Percentiles rank a stretch among this genome's conserved stretches.
phyloP scores from a whole-genome alignment of 1,140 invertebrate genomes.

The Metaphire vulgaris region DNA sequence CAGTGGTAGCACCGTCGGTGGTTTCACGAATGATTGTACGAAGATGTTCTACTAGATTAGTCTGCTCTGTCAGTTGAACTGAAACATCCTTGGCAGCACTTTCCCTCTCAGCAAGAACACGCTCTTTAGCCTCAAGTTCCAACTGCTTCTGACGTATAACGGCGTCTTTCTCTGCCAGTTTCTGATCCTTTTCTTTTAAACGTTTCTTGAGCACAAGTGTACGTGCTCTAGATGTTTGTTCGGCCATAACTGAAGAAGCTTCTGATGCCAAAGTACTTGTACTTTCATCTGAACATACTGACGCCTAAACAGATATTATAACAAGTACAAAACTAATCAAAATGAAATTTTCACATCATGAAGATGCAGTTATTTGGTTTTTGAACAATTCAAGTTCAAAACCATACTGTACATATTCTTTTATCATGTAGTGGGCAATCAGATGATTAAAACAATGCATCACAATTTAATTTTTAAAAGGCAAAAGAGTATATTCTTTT shows the following conservation, averaged over 20 bases:
- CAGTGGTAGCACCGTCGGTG: not conserved
- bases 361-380: no score
- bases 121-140: slow-evolving; percentile 14
- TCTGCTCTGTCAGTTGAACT: not conserved
- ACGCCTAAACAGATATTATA: no score
- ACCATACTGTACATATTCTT: no score
- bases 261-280: slow-evolving; percentile 9
- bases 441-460: no score
- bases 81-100: not conserved
- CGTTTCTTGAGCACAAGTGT: not conserved
- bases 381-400: no score
- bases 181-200: slow-evolving; percentile 3
- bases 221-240: slow-evolving; percentile 4
- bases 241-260: not conserved
- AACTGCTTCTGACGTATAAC: not conserved
- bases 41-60: not conserved
- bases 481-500: no score
- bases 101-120: not conserved
- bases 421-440: no score
- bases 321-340: no score
- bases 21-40: not conserved
- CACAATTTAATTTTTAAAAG: no score
- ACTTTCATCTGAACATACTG: slow-evolving; percentile 11
- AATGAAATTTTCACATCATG: no score
- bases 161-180: not conserved